Evolutionary conservation across 2,888 invertebrate species (phyloP).

Genomic region (Phalera bucephala): DNA sequence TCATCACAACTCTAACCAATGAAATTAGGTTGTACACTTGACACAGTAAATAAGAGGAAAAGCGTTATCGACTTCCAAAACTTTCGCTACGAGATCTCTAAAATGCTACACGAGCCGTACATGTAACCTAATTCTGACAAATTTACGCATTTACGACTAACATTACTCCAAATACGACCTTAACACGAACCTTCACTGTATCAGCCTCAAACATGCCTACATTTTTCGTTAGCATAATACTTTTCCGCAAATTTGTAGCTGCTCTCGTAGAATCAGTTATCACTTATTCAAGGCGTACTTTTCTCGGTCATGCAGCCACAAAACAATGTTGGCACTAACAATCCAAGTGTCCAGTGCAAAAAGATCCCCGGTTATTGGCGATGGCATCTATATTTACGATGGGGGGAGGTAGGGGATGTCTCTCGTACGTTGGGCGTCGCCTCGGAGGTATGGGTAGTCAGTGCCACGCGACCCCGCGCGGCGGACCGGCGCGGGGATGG

Average conservation of each 20-base stretch:
- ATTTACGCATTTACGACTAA: constrained; percentile 5
- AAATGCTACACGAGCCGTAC: too few relatives aligned
- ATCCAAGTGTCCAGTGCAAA: constrained; percentile 11
- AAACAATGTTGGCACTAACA: constrained; percentile 4
- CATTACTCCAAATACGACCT: background rate
- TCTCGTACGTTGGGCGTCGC: constrained; percentile 7
- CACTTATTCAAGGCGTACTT: background rate
- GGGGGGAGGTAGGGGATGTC: constrained; percentile 18
- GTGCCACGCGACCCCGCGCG: constrained; percentile 29
- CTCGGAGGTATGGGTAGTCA: constrained; percentile 17
- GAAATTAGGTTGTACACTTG: too few relatives aligned
- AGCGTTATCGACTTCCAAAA: too few relatives aligned
- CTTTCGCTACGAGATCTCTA: background rate
- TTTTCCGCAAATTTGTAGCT: constrained; percentile 4
- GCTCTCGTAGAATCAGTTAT: background rate
- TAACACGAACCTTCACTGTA: background rate
- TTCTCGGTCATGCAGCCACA: background rate
- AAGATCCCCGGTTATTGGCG: constrained; percentile 17
- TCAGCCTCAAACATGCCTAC: background rate
- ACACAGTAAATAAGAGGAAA: too few relatives aligned
- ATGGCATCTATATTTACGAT: constrained; percentile 24
- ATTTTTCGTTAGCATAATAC: background rate
- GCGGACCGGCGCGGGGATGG: constrained; percentile 16
- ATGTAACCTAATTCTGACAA: background rate
- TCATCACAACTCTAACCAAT: too few relatives aligned